phyloP scores from a whole-genome alignment of 2,113 vertebrate species.

The Callionymus lyra region DNA sequence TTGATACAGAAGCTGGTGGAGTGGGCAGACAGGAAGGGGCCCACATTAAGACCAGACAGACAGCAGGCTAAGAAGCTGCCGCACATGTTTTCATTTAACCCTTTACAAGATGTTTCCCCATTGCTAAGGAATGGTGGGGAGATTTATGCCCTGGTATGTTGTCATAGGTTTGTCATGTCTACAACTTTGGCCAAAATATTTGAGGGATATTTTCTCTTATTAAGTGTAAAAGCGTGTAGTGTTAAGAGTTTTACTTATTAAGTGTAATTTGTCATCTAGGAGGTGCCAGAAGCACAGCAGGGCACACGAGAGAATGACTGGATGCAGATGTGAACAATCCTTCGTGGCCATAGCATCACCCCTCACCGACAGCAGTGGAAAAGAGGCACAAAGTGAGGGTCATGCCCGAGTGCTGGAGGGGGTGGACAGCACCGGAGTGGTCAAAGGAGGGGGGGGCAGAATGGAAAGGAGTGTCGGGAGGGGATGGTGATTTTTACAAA shows the following conservation, averaged over 20 bases:
- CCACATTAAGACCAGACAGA: slow-evolving; percentile 34
- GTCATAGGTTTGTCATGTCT: too few relatives aligned
- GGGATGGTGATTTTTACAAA: slow-evolving; percentile 23
- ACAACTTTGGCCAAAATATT: too few relatives aligned
- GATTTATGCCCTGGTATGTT: background rate
- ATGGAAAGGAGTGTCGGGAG: slow-evolving; percentile 27
- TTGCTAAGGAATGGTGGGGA: slow-evolving; percentile 9
- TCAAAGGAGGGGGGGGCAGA: slow-evolving; percentile 33
- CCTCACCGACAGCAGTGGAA: slow-evolving; percentile 18
- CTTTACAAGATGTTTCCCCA: slow-evolving; percentile 44
- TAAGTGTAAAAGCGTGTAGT: too few relatives aligned
- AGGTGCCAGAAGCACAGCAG: too few relatives aligned
- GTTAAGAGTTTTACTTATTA: too few relatives aligned
- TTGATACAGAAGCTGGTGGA: slow-evolving; percentile 9
- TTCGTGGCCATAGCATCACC: slow-evolving; percentile 22
- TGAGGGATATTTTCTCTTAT: too few relatives aligned
- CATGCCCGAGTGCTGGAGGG: slow-evolving; percentile 11
- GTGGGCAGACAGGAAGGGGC: slow-evolving; percentile 42
- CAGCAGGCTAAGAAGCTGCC: slow-evolving; percentile 16
- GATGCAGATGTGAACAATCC: slow-evolving; percentile 42
- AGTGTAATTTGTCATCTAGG: too few relatives aligned
- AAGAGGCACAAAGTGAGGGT: slow-evolving; percentile 11
- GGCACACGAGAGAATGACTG: slow-evolving; percentile 11
- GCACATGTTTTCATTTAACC: slow-evolving; percentile 56
- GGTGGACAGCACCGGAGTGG: slow-evolving; percentile 31